These are phyloP conservation scores for Capreolus pygargus DNA, from an alignment of 2,113 vertebrate genomes.

Conservation along the genomic window DNA sequence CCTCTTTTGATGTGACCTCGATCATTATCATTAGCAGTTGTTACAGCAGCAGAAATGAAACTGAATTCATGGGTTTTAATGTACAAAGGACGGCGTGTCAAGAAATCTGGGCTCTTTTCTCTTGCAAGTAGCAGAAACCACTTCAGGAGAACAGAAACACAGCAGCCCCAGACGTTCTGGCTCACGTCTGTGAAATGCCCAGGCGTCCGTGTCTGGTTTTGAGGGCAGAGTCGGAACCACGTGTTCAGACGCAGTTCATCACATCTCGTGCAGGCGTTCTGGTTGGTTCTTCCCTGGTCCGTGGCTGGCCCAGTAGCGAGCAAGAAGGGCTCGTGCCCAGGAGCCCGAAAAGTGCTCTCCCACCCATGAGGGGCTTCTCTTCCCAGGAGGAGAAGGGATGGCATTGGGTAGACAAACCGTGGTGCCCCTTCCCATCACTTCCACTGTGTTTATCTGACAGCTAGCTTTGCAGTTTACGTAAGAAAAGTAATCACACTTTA, in stretches of 20 bases:
- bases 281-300: not conserved
- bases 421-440: accelerated
- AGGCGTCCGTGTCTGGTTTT: accelerated
- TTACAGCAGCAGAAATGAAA: not conserved
- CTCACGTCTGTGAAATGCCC: not conserved
- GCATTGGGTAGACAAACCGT: accelerated
- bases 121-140: not conserved
- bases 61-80: not conserved
- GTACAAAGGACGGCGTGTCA: too few relatives aligned
- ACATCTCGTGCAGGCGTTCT: accelerated
- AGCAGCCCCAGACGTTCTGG: not conserved
- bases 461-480: not conserved
- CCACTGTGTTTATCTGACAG: accelerated
- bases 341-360: not conserved
- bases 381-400: not conserved
- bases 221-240: not conserved
- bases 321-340: accelerated
- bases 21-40: not conserved
- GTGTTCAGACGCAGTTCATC: not conserved
- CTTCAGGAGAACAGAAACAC: not conserved
- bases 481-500: not conserved
- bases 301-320: accelerated
- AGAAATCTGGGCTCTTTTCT: not conserved
- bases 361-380: not conserved
- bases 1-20: not conserved